A percentile compares a stretch with the other conserved stretches of the same genome.
Evolutionary conservation across 2,113 vertebrate genomes (phyloP).

Genomic region (Callipepla squamata): DNA sequence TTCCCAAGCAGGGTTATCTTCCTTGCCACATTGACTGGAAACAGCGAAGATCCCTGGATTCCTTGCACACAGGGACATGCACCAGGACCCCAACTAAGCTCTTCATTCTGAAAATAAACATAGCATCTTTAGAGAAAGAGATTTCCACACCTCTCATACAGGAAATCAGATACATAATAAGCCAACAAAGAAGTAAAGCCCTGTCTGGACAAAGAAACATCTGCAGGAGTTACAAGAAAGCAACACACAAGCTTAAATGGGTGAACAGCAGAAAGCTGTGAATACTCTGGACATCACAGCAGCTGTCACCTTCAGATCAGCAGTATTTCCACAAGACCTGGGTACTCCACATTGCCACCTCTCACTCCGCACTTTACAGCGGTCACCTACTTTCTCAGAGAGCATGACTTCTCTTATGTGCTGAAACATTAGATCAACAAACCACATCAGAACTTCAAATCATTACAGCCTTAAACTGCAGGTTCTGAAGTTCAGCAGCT

Average conservation of each 20-base stretch:
- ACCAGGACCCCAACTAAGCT: slow-evolving; percentile 80
- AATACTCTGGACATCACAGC: neutral
- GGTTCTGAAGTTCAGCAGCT: slow-evolving; percentile 55
- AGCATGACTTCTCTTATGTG: neutral
- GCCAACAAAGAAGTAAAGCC: neutral
- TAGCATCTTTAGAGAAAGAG: neutral
- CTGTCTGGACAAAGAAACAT: neutral
- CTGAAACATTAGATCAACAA: neutral
- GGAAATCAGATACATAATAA: neutral
- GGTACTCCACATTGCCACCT: neutral
- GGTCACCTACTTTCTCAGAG: neutral
- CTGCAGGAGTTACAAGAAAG: neutral
- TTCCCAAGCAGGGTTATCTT: slow-evolving; percentile 88
- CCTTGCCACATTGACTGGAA: slow-evolving; percentile 86
- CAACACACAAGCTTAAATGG: neutral
- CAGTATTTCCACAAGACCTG: neutral
- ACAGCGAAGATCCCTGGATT: slow-evolving; percentile 85
- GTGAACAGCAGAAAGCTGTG: neutral
- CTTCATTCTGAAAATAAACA: slow-evolving; percentile 79
- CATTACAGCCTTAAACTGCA: neutral
- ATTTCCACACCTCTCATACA: neutral
- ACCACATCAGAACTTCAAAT: neutral
- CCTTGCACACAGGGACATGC: slow-evolving; percentile 93
- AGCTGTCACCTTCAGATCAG: neutral
- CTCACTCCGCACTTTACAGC: neutral